phyloP scores from a whole-genome alignment of 2,113 vertebrate species.

The Hiodon alosoides region DNA sequence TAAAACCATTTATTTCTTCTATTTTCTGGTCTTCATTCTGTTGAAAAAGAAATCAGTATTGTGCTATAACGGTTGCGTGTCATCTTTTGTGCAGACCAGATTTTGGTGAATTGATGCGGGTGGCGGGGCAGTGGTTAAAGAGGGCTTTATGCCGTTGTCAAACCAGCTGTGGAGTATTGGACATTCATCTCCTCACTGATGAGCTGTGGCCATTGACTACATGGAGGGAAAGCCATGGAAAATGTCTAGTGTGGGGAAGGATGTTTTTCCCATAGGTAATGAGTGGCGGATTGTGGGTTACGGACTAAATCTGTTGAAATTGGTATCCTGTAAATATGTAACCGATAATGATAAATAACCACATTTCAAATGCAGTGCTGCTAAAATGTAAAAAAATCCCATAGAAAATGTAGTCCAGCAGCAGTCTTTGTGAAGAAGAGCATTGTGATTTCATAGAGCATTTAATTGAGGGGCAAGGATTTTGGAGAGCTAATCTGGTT shows the following conservation, averaged over 20 bases:
- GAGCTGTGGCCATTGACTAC: not conserved
- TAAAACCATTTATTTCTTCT: no score
- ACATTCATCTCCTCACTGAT: not conserved
- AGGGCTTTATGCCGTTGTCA: not conserved
- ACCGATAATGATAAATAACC: no score
- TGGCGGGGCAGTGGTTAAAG: not conserved
- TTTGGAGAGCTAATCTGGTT: constrained; percentile 1
- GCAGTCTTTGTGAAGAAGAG: not conserved
- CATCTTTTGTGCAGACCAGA: not conserved
- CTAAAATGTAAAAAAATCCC: no score
- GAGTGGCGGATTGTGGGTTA: not conserved
- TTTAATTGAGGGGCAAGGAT: not conserved
- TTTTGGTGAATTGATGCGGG: not conserved
- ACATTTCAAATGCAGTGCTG: no score
- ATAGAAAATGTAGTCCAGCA: no score
- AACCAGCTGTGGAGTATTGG: not conserved
- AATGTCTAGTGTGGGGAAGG: not conserved
- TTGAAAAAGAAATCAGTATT: no score
- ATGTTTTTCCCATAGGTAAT: not conserved
- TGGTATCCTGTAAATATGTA: no score
- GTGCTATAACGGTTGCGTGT: not conserved
- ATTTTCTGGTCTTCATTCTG: no score
- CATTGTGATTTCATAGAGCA: not conserved
- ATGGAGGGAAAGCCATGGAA: not conserved
- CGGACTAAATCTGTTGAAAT: no score